A percentile compares a stretch with the other conserved stretches of the same genome.
Evolutionary conservation across 2,888 invertebrate genomes (phyloP).

Genomic region (Orthosia gothica): DNA sequence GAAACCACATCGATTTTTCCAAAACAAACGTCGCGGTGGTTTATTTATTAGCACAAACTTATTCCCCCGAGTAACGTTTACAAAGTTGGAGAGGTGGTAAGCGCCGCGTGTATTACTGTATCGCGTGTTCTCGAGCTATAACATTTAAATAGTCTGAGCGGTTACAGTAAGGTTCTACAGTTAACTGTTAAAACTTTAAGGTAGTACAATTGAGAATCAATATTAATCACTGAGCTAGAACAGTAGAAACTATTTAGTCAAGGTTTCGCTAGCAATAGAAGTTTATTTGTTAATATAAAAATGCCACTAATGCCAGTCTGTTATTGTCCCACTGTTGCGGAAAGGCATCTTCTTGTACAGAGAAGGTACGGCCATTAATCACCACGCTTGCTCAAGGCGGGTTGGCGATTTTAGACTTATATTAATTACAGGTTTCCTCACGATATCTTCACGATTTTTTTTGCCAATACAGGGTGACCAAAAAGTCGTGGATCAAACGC

Average conservation of each 20-base stretch:
- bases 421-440: too few species aligned
- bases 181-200: slow-evolving; percentile 34
- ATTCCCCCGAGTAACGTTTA: slow-evolving; percentile 4
- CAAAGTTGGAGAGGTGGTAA: slow-evolving; percentile 22
- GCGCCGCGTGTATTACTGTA: slow-evolving; percentile 10
- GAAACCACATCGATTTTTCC: slow-evolving; percentile 32
- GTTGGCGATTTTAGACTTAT: too few species aligned
- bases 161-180: background rate
- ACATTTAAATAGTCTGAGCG: slow-evolving; percentile 14
- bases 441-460: too few species aligned
- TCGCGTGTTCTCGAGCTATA: slow-evolving; percentile 44
- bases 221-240: slow-evolving; percentile 1
- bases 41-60: slow-evolving; percentile 10
- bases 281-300: background rate
- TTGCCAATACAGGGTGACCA: too few species aligned
- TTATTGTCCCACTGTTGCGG: too few species aligned
- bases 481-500: too few species aligned
- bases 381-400: too few species aligned
- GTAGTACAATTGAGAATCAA: slow-evolving; percentile 23
- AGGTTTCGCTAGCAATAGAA: background rate
- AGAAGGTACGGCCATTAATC: too few species aligned
- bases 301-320: too few species aligned
- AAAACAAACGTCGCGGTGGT: slow-evolving; percentile 1
- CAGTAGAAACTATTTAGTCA: background rate
- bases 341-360: too few species aligned